Percentiles rank a stretch among this genome's conserved stretches.
Evolutionary conservation across 1,140 invertebrate genomes (phyloP).

Genomic region (Bicyclus anynana): DNA sequence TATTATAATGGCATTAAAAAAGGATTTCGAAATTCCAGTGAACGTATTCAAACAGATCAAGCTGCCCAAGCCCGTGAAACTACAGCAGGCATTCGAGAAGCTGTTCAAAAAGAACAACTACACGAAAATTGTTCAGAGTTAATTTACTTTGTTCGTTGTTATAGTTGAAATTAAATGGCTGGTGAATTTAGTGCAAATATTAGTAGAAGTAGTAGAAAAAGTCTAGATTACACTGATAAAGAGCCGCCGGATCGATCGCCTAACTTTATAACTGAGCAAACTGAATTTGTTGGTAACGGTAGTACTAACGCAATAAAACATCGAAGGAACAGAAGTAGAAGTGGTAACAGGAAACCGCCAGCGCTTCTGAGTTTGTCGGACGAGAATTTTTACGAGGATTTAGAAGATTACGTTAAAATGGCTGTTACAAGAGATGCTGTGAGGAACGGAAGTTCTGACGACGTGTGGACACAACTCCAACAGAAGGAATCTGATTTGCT

Average conservation of each 20-base stretch:
- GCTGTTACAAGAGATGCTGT: conserved; percentile 49
- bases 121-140: conserved; percentile 71
- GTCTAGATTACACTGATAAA: conserved; percentile 17
- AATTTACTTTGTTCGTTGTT: conserved; percentile 27
- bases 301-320: conserved; percentile 36
- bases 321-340: conserved; percentile 52
- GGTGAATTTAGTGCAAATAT: conserved; percentile 59
- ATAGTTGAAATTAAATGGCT: conserved; percentile 54
- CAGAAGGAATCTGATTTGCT: conserved; percentile 96
- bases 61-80: conserved; percentile 56
- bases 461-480: conserved; percentile 89
- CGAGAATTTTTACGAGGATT: conserved; percentile 77
- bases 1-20: conserved; percentile 69
- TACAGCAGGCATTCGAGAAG: conserved; percentile 65
- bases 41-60: conserved; percentile 69
- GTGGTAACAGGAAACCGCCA: conserved; percentile 48
- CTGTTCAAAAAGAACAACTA: conserved; percentile 68
- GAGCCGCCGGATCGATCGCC: conserved; percentile 54
- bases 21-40: conserved; percentile 62
- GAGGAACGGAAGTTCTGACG: conserved; percentile 77
- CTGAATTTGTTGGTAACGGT: conserved; percentile 61
- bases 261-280: conserved; percentile 55
- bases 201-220: conserved; percentile 57
- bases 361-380: conserved; percentile 51
- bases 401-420: conserved; percentile 79